Evolutionary conservation across 1,140 invertebrate species (phyloP).

Genomic region (Theocolax elegans): DNA sequence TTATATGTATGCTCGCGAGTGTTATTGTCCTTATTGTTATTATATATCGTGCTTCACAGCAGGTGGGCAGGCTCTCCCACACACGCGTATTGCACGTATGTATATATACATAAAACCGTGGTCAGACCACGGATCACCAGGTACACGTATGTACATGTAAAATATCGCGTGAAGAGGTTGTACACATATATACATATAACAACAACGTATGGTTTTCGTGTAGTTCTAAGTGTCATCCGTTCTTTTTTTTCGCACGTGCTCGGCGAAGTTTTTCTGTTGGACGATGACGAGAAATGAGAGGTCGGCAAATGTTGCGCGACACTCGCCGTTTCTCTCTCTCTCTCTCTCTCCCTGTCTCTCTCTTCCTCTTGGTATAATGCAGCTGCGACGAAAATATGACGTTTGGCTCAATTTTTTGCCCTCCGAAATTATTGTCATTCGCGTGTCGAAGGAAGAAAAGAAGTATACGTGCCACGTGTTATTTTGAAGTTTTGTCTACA

Average conservation of each 20-base stretch:
- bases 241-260: no score
- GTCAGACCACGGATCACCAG: no score
- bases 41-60: no score
- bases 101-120: no score
- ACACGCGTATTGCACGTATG: no score
- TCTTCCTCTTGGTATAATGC: neutral
- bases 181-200: neutral
- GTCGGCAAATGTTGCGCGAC: neutral
- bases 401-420: neutral
- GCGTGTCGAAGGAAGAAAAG: neutral
- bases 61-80: neutral
- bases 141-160: no score
- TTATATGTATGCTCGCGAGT: no score
- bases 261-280: neutral
- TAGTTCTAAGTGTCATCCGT: neutral
- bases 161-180: neutral
- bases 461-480: neutral
- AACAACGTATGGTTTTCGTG: neutral
- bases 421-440: neutral
- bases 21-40: no score
- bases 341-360: no score
- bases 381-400: slow-evolving; percentile 11
- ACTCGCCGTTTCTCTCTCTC: neutral
- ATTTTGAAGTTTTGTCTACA: slow-evolving; percentile 8
- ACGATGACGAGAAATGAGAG: neutral